Evolutionary conservation across 2,797 vertebrate species (phyloP), one percentile per base, ranked within the genome.

Genomic region (Anniella stebbinsi): DNA sequence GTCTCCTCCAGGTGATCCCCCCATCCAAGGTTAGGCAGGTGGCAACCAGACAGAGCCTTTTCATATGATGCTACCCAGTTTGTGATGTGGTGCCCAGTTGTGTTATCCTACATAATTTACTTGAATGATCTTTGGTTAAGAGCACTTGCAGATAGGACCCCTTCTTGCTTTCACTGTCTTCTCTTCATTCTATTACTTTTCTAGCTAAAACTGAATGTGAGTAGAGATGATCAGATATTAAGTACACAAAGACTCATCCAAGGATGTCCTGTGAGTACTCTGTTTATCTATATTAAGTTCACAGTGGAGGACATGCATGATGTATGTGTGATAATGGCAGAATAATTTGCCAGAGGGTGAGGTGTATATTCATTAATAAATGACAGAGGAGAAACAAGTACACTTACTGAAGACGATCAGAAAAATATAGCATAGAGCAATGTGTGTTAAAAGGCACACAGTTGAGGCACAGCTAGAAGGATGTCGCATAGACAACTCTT

Each of bases 241-340:
- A 96, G 98, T 45, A 96, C 97, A 0, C 98, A 98, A 96, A 96
- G 92, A 77, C 94, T 86, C 92, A 97, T 99, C 93, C 95, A 94
- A 80, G 97, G 97, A 75, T 98, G 98, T 94, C 98, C 98, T n/a
- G 98, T 99, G 97, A 4, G 97, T 96, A 91, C 57, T 38, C 33
- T 2, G 3, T 36, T 69, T 83, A 36, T 45, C n/a, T 82, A 12
- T 23, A 33, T 10, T 48, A 48, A 45, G 38, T 54, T 30, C 18
- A 85, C 5, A 30, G 36, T 3, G 63, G 18, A 45, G 21, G 18
- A 72, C 80, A 12, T 70, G 25, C 30, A 57, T 60, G 30, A 6
- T 38, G 33, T 51, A 8, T 60, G 4, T 75, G 25, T 81, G 17
- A 73, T 25, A 21, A 28, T 67, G 25, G 4, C 23, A 72, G 23